Evolutionary conservation across 2,113 vertebrate species (phyloP).

Genomic region (Lepisosteus osseus): DNA sequence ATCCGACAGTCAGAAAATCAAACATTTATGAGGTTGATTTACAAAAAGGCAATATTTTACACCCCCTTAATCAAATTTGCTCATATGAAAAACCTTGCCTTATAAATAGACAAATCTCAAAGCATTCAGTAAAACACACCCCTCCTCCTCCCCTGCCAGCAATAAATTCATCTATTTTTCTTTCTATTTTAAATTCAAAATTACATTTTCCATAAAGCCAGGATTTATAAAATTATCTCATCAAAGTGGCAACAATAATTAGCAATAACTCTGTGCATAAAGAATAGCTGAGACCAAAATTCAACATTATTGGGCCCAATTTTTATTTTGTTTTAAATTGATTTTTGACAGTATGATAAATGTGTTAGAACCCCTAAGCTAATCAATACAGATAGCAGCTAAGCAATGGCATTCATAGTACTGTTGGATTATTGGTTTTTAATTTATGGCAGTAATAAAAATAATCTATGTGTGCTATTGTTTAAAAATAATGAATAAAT

Average conservation of each 20-base stretch:
- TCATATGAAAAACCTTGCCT: slow-evolving; percentile 21
- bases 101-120: slow-evolving; percentile 28
- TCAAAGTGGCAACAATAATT: slow-evolving; percentile 13
- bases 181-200: slow-evolving; percentile 3
- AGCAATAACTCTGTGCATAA: slow-evolving; percentile 15
- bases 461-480: background rate
- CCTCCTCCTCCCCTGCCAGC: slow-evolving; percentile 1
- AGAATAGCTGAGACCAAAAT: slow-evolving; percentile 7
- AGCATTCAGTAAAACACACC: background rate
- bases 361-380: slow-evolving; percentile 8
- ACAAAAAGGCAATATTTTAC: slow-evolving; percentile 32
- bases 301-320: slow-evolving; percentile 2
- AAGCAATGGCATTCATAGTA: background rate
- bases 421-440: background rate
- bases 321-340: slow-evolving; percentile 14
- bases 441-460: slow-evolving; percentile 2
- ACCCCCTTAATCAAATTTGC: slow-evolving; percentile 35
- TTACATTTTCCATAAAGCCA: background rate
- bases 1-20: slow-evolving; percentile 30
- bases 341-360: slow-evolving; percentile 22
- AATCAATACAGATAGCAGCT: slow-evolving; percentile 14
- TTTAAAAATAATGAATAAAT: background rate
- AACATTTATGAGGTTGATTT: slow-evolving; percentile 23
- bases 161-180: background rate
- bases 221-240: background rate